Percentiles rank a stretch among this genome's conserved stretches.
These are phyloP conservation scores for Agrochola circellaris DNA, from an alignment of 2,888 invertebrate genomes.

Conservation along the genomic window DNA sequence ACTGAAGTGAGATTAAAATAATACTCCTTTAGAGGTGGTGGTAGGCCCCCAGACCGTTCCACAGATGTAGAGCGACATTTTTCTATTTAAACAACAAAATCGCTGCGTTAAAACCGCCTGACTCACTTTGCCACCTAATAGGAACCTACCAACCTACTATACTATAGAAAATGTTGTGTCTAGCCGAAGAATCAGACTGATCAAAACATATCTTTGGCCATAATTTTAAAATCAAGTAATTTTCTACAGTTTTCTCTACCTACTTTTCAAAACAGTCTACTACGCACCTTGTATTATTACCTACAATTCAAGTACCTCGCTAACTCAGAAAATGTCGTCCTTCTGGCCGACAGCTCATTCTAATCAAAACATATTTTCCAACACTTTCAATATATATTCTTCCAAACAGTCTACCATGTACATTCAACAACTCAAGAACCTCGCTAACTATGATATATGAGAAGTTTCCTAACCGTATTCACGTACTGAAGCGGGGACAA, in stretches of 20 bases:
- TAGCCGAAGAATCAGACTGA: background rate
- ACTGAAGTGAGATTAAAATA: too few relatives aligned
- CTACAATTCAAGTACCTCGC: background rate
- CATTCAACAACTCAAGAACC: background rate
- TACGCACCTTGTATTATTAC: background rate
- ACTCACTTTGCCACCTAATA: too few relatives aligned
- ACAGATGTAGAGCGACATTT: too few relatives aligned
- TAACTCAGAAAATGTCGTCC: background rate
- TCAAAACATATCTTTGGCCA: background rate
- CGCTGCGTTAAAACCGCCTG: too few relatives aligned
- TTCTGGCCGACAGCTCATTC: too few relatives aligned
- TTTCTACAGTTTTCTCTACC: background rate
- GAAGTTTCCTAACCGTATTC: slow-evolving; percentile 40
- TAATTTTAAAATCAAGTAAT: background rate
- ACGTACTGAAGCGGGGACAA: slow-evolving; percentile 25
- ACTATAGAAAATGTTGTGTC: background rate
- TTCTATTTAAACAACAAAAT: too few relatives aligned
- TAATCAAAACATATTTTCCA: too few relatives aligned
- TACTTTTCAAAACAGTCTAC: background rate
- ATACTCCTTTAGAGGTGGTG: too few relatives aligned
- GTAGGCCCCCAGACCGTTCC: too few relatives aligned
- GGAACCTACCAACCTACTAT: background rate
- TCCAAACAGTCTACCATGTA: background rate
- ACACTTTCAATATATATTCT: background rate
- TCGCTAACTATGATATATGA: slow-evolving; percentile 31